These are phyloP conservation scores for Amblyraja radiata DNA, from an alignment of 2,797 vertebrate species.

Conservation along the genomic window DNA sequence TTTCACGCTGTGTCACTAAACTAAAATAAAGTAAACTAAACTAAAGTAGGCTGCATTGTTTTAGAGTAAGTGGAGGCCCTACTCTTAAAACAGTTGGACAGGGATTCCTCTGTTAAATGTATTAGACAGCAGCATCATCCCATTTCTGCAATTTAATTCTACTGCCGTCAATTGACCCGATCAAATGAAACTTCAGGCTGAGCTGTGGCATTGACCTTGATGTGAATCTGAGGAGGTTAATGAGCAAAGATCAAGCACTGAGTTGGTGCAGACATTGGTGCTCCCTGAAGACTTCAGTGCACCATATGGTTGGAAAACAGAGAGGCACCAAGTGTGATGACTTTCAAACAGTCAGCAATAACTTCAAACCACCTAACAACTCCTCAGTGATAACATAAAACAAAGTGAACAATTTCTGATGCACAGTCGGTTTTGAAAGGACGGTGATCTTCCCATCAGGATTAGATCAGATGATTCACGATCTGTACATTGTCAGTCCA, in stretches of 20 bases:
- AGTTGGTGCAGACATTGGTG: neutral
- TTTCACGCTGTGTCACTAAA: too few relatives aligned
- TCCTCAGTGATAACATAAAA: neutral
- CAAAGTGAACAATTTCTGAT: neutral
- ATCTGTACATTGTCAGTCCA: neutral
- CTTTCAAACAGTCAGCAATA: neutral
- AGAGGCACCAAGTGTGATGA: neutral
- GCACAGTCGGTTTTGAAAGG: neutral
- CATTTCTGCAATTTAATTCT: too few relatives aligned
- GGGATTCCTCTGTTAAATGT: neutral
- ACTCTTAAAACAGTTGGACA: neutral
- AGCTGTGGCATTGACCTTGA: neutral
- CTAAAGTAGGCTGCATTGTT: neutral
- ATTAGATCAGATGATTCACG: neutral
- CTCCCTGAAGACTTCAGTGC: neutral
- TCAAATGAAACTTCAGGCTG: neutral
- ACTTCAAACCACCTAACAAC: slow-evolving; percentile 4
- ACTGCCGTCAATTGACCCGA: too few relatives aligned
- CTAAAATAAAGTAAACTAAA: neutral
- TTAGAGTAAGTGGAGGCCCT: neutral
- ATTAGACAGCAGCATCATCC: too few relatives aligned
- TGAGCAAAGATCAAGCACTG: neutral
- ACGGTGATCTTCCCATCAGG: too few relatives aligned
- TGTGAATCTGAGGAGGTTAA: neutral
- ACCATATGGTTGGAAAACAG: neutral